phyloP scores from a whole-genome alignment of 1,140 invertebrate genomes.

The Myzus persicae region DNA sequence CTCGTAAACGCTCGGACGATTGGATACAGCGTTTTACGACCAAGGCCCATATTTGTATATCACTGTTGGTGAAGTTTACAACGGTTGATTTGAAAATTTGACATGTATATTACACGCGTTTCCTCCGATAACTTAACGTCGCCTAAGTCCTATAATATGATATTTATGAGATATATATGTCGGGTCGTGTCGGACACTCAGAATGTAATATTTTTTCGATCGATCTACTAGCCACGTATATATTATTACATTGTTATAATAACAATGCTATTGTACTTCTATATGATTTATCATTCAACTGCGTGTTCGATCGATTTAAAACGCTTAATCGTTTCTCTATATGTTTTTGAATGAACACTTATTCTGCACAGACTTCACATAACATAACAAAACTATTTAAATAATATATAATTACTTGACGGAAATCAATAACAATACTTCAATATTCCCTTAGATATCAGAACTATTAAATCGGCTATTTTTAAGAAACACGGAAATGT shows the following conservation, averaged over 20 bases:
- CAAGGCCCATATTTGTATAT: not conserved
- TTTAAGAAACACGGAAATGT: not conserved
- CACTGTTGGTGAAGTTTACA: not conserved
- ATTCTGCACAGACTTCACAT: not conserved
- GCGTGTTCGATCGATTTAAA: not conserved
- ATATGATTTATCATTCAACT: not conserved
- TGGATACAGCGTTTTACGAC: constrained; percentile 32
- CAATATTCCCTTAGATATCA: not conserved
- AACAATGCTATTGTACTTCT: not conserved
- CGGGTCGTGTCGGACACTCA: not conserved
- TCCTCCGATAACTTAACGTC: not conserved
- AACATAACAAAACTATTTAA: not conserved
- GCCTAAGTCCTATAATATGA: not conserved
- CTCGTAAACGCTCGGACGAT: constrained; percentile 24
- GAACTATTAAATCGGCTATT: not conserved
- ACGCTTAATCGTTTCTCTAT: not conserved
- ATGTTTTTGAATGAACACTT: not conserved
- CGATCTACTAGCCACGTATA: no score
- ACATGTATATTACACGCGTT: not conserved
- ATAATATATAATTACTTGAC: not conserved
- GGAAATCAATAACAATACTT: not conserved
- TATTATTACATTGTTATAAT: not conserved
- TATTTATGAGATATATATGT: not conserved
- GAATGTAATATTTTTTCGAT: not conserved
- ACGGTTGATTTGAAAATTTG: not conserved